phyloP scores from a whole-genome alignment of 2,888 invertebrate genomes.

The Nematopogon swammerdamellus region DNA sequence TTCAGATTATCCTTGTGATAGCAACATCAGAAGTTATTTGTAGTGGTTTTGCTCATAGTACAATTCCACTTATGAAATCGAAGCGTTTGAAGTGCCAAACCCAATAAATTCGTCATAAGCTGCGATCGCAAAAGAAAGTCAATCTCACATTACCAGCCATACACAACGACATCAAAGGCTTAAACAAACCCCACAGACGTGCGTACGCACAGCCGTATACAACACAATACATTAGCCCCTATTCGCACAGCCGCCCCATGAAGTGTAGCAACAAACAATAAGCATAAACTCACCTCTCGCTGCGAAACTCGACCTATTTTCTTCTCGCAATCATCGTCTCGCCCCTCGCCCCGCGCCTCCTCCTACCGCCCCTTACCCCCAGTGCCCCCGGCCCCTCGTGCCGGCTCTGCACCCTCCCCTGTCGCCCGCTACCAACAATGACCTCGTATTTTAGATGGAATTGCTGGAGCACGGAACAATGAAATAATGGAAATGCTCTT shows the following conservation, averaged over 20 bases:
- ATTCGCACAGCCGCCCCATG: neutral
- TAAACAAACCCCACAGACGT: too few species aligned
- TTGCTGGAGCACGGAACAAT: constrained; percentile 51
- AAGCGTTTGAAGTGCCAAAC: too few species aligned
- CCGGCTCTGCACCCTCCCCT: constrained; percentile 28
- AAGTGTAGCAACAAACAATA: neutral
- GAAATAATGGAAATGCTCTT: constrained; percentile 42
- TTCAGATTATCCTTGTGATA: too few species aligned
- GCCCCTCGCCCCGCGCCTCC: constrained; percentile 16
- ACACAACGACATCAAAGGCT: too few species aligned
- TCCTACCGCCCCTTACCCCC: constrained; percentile 18
- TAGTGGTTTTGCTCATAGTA: too few species aligned
- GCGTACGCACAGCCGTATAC: neutral
- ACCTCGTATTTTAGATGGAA: constrained; percentile 55
- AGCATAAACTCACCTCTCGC: neutral
- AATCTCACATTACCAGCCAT: too few species aligned
- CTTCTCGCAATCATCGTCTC: constrained; percentile 9
- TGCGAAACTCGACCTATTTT: neutral
- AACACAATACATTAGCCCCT: neutral
- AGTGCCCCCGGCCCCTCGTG: constrained; percentile 11
- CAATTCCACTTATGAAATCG: too few species aligned
- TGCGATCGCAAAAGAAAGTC: too few species aligned
- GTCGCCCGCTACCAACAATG: constrained; percentile 52
- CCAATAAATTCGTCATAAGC: too few species aligned
- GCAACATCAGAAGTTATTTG: too few species aligned